Percentiles rank a stretch among this genome's conserved stretches.
phyloP scores from a whole-genome alignment of 2,113 vertebrate genomes.

The Entosphenus tridentatus region DNA sequence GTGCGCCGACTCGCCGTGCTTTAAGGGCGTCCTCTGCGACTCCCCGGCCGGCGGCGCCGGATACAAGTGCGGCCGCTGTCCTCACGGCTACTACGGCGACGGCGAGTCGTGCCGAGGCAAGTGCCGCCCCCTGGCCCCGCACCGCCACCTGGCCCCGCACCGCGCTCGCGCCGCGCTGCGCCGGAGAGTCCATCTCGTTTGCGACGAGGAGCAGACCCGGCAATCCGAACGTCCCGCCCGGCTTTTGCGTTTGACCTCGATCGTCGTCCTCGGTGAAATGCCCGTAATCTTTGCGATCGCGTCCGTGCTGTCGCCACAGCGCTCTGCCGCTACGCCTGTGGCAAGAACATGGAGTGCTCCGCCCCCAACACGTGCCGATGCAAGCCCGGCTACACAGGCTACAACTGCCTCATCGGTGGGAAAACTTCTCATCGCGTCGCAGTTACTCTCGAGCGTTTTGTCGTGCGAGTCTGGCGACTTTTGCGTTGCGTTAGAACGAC shows the following conservation, averaged over 20 bases:
- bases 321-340: constrained; percentile 14
- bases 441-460: background rate
- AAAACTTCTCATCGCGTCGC: background rate
- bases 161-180: too few species aligned
- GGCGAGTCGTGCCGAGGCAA: constrained; percentile 20
- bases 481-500: background rate
- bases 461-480: background rate
- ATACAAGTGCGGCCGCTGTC: constrained; percentile 31
- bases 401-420: constrained; percentile 20
- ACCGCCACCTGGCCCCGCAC: too few species aligned
- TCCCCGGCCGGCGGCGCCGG: constrained; percentile 21
- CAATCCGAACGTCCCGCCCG: too few species aligned
- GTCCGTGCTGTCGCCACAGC: background rate
- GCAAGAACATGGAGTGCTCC: constrained; percentile 26
- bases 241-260: too few species aligned
- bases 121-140: too few species aligned
- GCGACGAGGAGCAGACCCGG: too few species aligned
- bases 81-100: constrained; percentile 27
- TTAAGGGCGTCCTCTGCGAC: constrained; percentile 30
- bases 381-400: constrained; percentile 21
- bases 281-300: background rate
- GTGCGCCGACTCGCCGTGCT: constrained; percentile 19
- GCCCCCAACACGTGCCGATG: constrained; percentile 27
- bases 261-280: too few species aligned
- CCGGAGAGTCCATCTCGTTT: too few species aligned